These are phyloP conservation scores for Rhagophthalmus giganteus DNA, from an alignment of 2,888 invertebrate species.

Conservation along the genomic window DNA sequence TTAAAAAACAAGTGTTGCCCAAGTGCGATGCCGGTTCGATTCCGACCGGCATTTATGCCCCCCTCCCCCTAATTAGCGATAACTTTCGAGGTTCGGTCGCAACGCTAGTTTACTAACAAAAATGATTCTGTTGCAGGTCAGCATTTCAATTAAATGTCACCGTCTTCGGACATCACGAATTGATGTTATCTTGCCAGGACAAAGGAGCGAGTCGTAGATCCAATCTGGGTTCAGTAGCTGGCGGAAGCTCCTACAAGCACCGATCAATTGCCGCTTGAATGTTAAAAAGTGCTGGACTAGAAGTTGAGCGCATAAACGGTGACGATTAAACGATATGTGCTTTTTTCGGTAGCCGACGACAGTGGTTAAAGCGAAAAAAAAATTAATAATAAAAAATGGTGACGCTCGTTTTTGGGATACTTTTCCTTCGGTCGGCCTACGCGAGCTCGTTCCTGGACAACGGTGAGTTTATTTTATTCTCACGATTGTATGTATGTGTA, in stretches of 20 bases:
- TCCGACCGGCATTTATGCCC: too few species aligned
- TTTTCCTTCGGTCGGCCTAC: constrained; percentile 9
- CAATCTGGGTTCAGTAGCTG: constrained; percentile 15
- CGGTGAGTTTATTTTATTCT: too few species aligned
- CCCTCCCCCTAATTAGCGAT: too few species aligned
- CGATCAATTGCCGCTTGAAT: constrained; percentile 3
- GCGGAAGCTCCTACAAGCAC: constrained; percentile 14
- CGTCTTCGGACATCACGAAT: constrained; percentile 15
- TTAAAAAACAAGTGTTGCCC: too few species aligned
- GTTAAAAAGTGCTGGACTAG: too few species aligned
- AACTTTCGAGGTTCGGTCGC: too few species aligned
- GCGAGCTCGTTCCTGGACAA: constrained; percentile 16
- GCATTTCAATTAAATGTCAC: constrained; percentile 12
- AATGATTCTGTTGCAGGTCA: constrained; percentile 22
- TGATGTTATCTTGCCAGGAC: constrained; percentile 22
- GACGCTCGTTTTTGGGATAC: constrained; percentile 14
- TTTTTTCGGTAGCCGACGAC: constrained; percentile 26
- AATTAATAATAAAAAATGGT: constrained; percentile 15
- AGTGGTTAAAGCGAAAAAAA: too few species aligned
- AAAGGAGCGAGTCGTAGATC: constrained; percentile 18
- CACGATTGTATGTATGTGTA: too few species aligned
- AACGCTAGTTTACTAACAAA: not conserved
- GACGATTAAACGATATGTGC: constrained; percentile 10
- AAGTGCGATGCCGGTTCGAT: too few species aligned
- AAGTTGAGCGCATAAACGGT: constrained; percentile 2